phyloP scores from a whole-genome alignment of 2,888 invertebrate genomes.

The Morpho helenor region DNA sequence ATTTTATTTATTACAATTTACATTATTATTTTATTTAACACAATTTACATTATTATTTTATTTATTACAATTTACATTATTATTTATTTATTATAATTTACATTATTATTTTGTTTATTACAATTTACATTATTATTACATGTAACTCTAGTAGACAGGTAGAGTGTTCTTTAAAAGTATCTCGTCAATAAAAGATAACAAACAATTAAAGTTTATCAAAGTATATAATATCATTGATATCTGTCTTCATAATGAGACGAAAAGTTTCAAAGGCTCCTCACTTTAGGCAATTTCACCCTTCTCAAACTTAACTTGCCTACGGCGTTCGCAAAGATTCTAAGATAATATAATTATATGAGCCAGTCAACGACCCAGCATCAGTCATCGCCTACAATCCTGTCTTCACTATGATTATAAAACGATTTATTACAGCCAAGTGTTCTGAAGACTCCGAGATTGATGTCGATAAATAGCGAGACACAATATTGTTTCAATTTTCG shows the following conservation, averaged over 20 bases:
- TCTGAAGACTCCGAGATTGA: conserved; percentile 25
- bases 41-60: no score
- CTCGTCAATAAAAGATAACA: no score
- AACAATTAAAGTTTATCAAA: no score
- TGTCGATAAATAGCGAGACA: conserved; percentile 23
- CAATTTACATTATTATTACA: no score
- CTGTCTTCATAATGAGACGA: not conserved
- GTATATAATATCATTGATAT: no score
- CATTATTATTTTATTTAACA: no score
- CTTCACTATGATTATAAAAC: conserved; percentile 28
- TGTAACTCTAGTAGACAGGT: no score
- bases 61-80: no score
- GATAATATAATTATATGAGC: conserved; percentile 22
- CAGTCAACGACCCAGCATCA: conserved; percentile 20
- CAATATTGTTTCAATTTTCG: conserved; percentile 7
- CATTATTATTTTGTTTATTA: no score
- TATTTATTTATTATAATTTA: no score
- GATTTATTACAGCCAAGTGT: conserved; percentile 26
- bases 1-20: no score
- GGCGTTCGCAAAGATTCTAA: conserved; percentile 21
- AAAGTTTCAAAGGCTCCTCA: not conserved
- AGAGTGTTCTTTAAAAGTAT: no score
- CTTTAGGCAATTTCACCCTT: not conserved
- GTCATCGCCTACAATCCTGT: conserved; percentile 27
- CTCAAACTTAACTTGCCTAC: conserved; percentile 1